Percentiles rank a stretch among this genome's conserved stretches.
phyloP scores from a whole-genome alignment of 2,888 invertebrate genomes.

The Nephrotoma flavescens region DNA sequence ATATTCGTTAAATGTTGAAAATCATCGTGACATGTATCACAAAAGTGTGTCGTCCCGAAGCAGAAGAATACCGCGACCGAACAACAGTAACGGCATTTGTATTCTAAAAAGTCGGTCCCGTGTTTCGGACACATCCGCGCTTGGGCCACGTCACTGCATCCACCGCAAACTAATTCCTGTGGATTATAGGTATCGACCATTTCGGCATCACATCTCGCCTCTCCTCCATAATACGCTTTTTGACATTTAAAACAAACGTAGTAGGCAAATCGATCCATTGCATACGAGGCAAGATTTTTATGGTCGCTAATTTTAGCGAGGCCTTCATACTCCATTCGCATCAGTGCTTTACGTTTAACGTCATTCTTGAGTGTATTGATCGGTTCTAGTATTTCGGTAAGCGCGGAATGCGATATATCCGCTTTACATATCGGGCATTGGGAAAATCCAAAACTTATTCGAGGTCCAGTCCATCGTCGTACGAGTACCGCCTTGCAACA shows the following conservation, averaged over 20 bases:
- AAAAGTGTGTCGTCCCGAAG: conserved; percentile 98
- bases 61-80: conserved; percentile 99
- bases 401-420: conserved; percentile 68
- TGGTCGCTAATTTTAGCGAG: conserved; percentile 60
- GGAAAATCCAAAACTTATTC: conserved; percentile 92
- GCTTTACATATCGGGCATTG: conserved; percentile 90
- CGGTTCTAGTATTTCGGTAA: conserved; percentile 64
- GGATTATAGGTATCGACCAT: conserved; percentile 69
- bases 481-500: conserved; percentile 75
- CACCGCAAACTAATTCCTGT: conserved; percentile 90
- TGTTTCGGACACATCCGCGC: conserved; percentile 94
- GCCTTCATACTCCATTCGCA: conserved; percentile 91
- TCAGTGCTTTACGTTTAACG: conserved; percentile 82
- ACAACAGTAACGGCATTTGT: conserved; percentile 98
- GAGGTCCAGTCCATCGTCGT: conserved; percentile 85
- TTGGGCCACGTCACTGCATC: conserved; percentile 90
- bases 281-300: conserved; percentile 72
- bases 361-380: conserved; percentile 74
- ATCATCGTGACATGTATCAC: conserved; percentile 96
- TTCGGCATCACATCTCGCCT: conserved; percentile 91
- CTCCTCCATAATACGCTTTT: conserved; percentile 94
- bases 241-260: conserved; percentile 94
- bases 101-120: conserved; percentile 94
- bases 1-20: conserved; percentile 92
- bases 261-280: conserved; percentile 96